Base-by-base conservation (phyloP, 1,140 invertebrate species). In the Trichonephila clavata region DNA sequence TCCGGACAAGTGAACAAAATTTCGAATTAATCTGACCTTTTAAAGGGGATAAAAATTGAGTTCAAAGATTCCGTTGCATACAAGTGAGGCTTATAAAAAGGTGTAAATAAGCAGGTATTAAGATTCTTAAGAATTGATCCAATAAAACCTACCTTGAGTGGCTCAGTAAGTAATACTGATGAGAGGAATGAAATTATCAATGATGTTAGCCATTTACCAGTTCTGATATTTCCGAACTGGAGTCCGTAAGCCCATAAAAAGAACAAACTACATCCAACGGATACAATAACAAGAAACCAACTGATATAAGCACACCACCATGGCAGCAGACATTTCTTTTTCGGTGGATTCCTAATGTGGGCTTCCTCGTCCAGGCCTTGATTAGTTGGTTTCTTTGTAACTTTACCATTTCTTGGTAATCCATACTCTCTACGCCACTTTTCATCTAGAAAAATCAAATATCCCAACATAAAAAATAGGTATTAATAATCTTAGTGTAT, bases 171-270 rank as follows among this genome's bases (percentile, higher is more conserved):
- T 87, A 96, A 95, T 14, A 96, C 94, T 3, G 96, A 96, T 60
- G 95, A 95, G 81, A 96, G 95, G 95, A 96, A 96, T 14, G 96
- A 96, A 13, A 96, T 95, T 87, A 96, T 65, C 94, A 96, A 95
- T 18, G 96, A 96, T 2, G 95, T 95, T 21, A 96, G 95, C 96
- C 96, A 96, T 93, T 96, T 96, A 86, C 95, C 95, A 63, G 95
- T 95, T 86, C 95, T 96, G 0, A 95, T 94, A 84, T 96, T 96
- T 18, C 95, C 95, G 95, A 96, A 96, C 90, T 93, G 94, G 81
- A 96, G 95, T 43, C 95, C 96, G 90, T 96, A 96, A 89, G 96
- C 95, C 27, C 95, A 95, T 8, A 96, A 95, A 93, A 96, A 95
- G 32, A 95, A 95, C 0, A 95, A 90, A 0, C 95, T 95, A 0